Base-by-base conservation (phyloP, 2,888 invertebrate species). In the Drosophila pseudotakahashii region DNA sequence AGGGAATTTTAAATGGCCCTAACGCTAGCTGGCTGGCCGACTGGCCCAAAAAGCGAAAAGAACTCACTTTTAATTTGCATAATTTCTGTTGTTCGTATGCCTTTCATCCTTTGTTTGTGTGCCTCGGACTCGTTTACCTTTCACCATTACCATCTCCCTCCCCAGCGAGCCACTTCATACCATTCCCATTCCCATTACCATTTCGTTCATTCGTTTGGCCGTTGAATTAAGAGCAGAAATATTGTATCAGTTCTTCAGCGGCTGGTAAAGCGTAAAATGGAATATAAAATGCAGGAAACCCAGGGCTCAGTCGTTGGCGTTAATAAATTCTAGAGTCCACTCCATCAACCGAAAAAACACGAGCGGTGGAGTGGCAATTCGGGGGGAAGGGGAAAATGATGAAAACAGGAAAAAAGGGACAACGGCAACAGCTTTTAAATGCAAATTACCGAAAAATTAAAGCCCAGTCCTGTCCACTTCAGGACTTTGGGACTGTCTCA, bases 371-470 rank as follows among this genome's bases (percentile, higher is more conserved):
- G 42, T 7, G n/a, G n/a, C 3, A 11, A 2, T 9, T 2, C 2
- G 41, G 41, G 19, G 7, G 32, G 10, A 55, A 54, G 41, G 19
- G 7, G 32, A n/a, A 55, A 54, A 32, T 41, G 42, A 34, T 23
- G 34, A 50, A 51, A 57, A 51, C 10, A 57, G 1, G 19, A 39
- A 16, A 42, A 74, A 53, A 44, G 51, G 50, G 64, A 59, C 55
- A 63, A 50, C 63, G 57, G 69, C 55, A 80, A 58, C 75, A 71
- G 75, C 70, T 73, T 82, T 87, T 76, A 85, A 85, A 80, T 81
- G 83, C 83, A 88, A 89, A 89, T 85, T 78, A 77, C 76, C 73
- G 76, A 77, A 82, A 79, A 87, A 82, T 82, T 89, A 76, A 81
- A 75, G 81, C 61, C 59, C 53, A 54, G 61, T 59, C 59, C 34